Base-by-base conservation (phyloP, 2,888 invertebrate species). In the Lasioglossum villosulum region DNA sequence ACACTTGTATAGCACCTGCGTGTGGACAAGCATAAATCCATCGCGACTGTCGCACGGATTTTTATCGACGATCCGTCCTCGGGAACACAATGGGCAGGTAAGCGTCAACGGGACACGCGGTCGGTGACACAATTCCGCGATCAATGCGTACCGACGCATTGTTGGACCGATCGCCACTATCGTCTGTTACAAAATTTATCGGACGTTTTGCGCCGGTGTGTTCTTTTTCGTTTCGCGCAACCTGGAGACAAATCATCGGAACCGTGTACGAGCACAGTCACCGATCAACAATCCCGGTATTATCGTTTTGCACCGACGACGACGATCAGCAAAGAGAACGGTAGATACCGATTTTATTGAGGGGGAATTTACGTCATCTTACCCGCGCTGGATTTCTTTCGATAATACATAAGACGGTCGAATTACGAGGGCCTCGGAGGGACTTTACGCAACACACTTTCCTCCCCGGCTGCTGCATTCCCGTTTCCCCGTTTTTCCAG, bases 11-110 rank as follows among this genome's bases (percentile, higher is more conserved):
- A 72, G 76, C 86, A 86, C 82, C 82, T 86, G 83, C 80, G 37
- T 52, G 63, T 52, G 72, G 45, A 48, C 75, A 72, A 27, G 66
- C 73, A 78, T 87, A 87, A 87, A 86, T 86, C 83, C 27, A 42
- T 77, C 75, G 34, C n/a, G 68, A 80, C 63, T 80, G 78, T 75
- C 78, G 2, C 34, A 10, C 23, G 59, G 86, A 87, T 87, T 87
- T 87, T 87, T 87, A 86, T 83, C 75, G 37, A 3, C 56, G 45
- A 48, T 86, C 72, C 72, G 75, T 83, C 78, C 80, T 70, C 63
- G 76, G 45, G 71, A 71, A 73, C 72, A 87, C 86, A 87, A 87
- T 87, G 78, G 86, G 70, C 83, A 83, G 80, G 83, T 78, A 86
- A 73, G 78, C 72, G 71, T 74, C 73, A 68, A 78, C 66, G 75